A percentile compares a stretch with the other conserved stretches of the same genome.
These are phyloP conservation scores for Tethya wilhelma DNA, from an alignment of 37 sponge, comb jelly and placozoan genomes.

Conservation along the genomic window DNA sequence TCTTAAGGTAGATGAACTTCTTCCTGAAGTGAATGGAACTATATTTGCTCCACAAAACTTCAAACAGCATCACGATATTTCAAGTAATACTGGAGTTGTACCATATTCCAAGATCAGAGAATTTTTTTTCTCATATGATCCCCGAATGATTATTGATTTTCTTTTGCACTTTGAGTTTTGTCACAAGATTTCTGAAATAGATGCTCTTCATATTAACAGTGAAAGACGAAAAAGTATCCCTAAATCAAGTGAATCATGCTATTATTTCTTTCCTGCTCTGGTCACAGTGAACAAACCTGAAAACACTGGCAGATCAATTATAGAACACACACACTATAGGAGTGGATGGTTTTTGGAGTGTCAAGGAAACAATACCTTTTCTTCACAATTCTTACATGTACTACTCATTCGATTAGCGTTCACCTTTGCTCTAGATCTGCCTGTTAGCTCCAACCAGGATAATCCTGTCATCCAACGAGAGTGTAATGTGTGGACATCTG, in stretches of 20 bases:
- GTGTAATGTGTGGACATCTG: constrained; percentile 5
- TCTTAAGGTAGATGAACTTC: neutral
- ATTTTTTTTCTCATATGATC: neutral
- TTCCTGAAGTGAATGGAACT: too few relatives aligned
- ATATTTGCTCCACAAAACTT: neutral
- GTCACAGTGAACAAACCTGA: neutral
- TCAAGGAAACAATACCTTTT: too few relatives aligned
- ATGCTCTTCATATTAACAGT: neutral
- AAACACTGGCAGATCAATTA: neutral
- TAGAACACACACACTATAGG: neutral
- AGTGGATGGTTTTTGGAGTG: constrained; percentile 14
- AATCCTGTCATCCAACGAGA: neutral
- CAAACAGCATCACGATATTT: neutral
- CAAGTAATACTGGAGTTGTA: constrained; percentile 4
- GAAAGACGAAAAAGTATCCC: neutral
- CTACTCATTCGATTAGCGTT: constrained; percentile 2
- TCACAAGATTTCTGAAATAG: neutral
- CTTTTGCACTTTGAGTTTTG: constrained; percentile 15
- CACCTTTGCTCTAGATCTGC: neutral
- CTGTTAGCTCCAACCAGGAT: neutral
- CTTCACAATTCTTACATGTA: neutral
- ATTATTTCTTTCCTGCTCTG: constrained; percentile 19
- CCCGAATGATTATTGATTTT: neutral
- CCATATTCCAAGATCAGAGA: constrained; percentile 1
- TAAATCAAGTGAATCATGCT: neutral